A percentile compares a stretch with the other conserved stretches of the same genome.
Evolutionary conservation across 2,797 vertebrate genomes (phyloP).

Genomic region (Falco peregrinus): DNA sequence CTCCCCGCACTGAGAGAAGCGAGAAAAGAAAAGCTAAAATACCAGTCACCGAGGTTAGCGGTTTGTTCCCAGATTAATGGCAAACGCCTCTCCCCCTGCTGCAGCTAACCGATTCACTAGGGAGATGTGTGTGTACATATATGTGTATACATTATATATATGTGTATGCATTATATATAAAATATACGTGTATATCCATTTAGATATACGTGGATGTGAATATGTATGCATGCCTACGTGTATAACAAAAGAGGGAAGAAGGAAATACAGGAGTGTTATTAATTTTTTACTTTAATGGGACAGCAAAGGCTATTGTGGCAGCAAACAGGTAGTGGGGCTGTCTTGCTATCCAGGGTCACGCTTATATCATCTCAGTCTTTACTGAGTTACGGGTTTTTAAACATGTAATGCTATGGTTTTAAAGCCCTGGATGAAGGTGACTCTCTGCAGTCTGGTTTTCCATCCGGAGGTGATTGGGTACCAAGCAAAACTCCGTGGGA

Average conservation of each 20-base stretch:
- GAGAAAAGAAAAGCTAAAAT: slow-evolving; percentile 83
- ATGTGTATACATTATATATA: rapidly evolving
- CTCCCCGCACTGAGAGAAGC: slow-evolving; percentile 81
- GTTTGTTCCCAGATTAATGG: slow-evolving; percentile 86
- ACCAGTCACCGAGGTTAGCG: slow-evolving; percentile 78
- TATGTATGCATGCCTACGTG: neutral
- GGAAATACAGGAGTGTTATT: neutral
- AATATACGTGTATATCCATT: rapidly evolving
- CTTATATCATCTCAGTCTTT: neutral
- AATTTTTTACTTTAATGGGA: neutral
- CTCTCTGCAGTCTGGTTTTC: neutral
- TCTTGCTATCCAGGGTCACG: neutral
- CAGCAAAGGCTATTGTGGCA: neutral
- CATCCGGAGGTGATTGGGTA: neutral
- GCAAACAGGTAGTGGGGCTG: neutral
- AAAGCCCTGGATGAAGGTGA: neutral
- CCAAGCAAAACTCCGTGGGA: neutral
- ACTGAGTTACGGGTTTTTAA: neutral
- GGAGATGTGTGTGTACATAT: neutral
- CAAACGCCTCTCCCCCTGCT: slow-evolving; percentile 58
- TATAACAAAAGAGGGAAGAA: neutral
- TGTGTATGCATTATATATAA: too few species aligned
- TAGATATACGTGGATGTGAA: neutral
- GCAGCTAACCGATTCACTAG: slow-evolving; percentile 27
- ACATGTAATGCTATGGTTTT: rapidly evolving